Conservation (phyloP, 2,888 invertebrate species). For the Xestia xanthographa region DNA sequence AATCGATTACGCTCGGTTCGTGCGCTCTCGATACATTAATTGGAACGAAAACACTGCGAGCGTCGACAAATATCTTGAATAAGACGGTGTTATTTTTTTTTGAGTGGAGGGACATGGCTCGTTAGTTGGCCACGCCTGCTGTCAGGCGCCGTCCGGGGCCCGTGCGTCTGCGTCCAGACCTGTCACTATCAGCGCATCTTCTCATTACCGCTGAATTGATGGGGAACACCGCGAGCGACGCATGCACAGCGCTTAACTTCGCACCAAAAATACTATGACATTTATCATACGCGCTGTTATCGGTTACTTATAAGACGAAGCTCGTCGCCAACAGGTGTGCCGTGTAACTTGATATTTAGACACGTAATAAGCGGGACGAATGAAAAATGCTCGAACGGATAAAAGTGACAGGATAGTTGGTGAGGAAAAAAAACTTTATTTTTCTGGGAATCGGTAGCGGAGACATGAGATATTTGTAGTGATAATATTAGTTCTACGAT, state of each 20-base stretch:
- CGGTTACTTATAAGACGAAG: conserved; percentile 55
- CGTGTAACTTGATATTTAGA: conserved; percentile 77
- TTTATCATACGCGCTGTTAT: conserved; percentile 59
- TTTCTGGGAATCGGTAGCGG: conserved; percentile 82
- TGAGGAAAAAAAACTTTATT: conserved; percentile 73
- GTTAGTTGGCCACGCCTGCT: conserved; percentile 75
- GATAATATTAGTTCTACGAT: conserved; percentile 86
- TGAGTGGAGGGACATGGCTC: conserved; percentile 72
- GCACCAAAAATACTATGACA: conserved; percentile 73
- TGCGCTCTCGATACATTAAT: conserved; percentile 84
- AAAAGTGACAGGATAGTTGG: conserved; percentile 77
- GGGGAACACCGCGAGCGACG: conserved; percentile 71
- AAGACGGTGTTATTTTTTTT: conserved; percentile 68
- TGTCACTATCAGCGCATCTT: conserved; percentile 79
- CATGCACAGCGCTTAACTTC: conserved; percentile 52
- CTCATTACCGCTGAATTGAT: conserved; percentile 80
- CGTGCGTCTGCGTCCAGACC: conserved; percentile 55
- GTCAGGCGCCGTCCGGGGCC: conserved; percentile 66
- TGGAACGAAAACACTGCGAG: conserved; percentile 79
- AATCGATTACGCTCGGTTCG: conserved; percentile 82
- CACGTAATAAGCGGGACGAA: conserved; percentile 70
- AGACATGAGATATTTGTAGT: conserved; percentile 85
- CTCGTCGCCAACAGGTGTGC: conserved; percentile 76
- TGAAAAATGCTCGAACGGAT: conserved; percentile 78
- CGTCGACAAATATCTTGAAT: conserved; percentile 79